Evolutionary conservation across 1,140 invertebrate species (phyloP), one percentile per base, ranked within the genome.

Genomic region (Melitaea cinxia): DNA sequence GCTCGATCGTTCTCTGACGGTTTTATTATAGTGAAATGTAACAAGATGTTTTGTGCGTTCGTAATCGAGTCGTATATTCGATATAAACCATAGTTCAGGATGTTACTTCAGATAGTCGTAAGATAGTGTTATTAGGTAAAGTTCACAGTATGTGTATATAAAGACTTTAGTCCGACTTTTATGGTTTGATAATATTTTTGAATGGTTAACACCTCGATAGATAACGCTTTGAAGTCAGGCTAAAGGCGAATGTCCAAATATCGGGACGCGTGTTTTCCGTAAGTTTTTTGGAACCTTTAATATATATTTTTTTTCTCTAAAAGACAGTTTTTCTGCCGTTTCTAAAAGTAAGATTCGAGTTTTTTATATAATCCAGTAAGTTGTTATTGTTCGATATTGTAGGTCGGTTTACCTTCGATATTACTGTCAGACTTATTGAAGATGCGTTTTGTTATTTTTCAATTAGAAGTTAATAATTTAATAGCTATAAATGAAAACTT

Each of bases 341-440:
- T 83, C 54, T 73, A 69, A 74, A 52, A 24, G 33, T 80, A 79
- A 79, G 67, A 55, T 80, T 80, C 65, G 68, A 78, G 61, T 80
- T 84, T 86, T 85, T 81, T 83, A 82, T 80, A 82, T 83, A 78
- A 77, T 75, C 73, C 70, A 72, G 42, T 76, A 75, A 68, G 72
- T 80, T 85, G 82, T 88, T 86, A 81, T 80, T 77, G 75, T 83
- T 86, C 75, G 39, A 77, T 78, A 78, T 79, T 79, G 70, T 81
- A 72, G 72, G 73, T 70, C 57, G 64, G 50, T 62, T 50, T 71
- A 73, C 70, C 73, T 79, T 50, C 74, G 75, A 81, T 81, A 81
- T 77, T 77, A 76, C 60, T 73, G 53, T 68, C 70, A 64, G 49
- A 54, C 63, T 37, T 81, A 84, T 82, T 86, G 69, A 66, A 60